Evolutionary conservation across 2,888 invertebrate genomes (phyloP).

Genomic region (Dioctria rufipes): DNA sequence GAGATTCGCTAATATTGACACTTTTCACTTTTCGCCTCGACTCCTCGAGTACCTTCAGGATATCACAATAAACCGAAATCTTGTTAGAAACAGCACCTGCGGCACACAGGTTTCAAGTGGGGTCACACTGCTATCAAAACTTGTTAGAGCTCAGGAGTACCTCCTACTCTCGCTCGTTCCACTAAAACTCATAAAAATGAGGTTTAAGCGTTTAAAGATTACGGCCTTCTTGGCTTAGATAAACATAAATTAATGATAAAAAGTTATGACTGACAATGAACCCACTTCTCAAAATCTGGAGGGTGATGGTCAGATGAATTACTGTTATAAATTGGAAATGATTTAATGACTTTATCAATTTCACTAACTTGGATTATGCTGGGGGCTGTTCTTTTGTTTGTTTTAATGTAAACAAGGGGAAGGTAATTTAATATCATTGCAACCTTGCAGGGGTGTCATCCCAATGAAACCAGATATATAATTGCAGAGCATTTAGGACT

Average conservation of each 20-base stretch:
- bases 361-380: background rate
- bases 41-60: constrained; percentile 6
- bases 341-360: background rate
- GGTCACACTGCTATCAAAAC: background rate
- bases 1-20: constrained; percentile 37
- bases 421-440: too few species aligned
- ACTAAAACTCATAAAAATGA: background rate
- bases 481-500: too few species aligned
- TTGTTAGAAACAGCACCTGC: constrained; percentile 41
- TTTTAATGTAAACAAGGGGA: too few species aligned
- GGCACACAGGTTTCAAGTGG: constrained; percentile 3
- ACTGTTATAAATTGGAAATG: background rate
- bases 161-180: background rate
- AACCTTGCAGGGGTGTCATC: too few species aligned
- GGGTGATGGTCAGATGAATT: background rate
- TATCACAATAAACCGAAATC: constrained; percentile 41
- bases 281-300: background rate
- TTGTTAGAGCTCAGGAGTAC: background rate
- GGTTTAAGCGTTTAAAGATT: constrained; percentile 18
- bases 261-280: background rate
- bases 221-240: background rate
- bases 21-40: constrained; percentile 40
- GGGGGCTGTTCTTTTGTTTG: too few species aligned
- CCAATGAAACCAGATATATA: too few species aligned
- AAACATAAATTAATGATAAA: constrained; percentile 13